A percentile compares a stretch with the other conserved stretches of the same genome.
Conservation (phyloP, 2,888 invertebrate genomes). For the Bellardia pandia region DNA sequence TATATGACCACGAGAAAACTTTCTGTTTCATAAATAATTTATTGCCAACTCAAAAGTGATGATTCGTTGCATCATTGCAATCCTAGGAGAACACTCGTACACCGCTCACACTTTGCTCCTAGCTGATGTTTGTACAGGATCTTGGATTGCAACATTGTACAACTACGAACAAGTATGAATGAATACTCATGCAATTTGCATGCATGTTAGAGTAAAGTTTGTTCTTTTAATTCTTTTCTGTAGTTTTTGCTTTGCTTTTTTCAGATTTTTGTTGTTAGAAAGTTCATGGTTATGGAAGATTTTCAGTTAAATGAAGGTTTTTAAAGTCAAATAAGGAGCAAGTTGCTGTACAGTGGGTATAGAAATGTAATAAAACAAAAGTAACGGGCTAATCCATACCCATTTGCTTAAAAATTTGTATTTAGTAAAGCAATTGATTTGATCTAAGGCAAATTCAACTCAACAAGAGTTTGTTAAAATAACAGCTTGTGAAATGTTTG, state of each 20-base stretch:
- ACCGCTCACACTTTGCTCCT: background rate
- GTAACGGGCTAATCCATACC: too few species aligned
- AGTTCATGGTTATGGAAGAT: conserved; percentile 71
- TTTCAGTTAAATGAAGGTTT: conserved; percentile 67
- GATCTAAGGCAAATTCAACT: too few species aligned
- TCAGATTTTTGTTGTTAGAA: conserved; percentile 52
- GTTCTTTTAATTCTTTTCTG: conserved; percentile 60
- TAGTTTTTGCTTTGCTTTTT: background rate
- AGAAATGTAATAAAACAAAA: too few species aligned
- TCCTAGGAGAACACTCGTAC: background rate
- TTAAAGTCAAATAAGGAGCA: conserved; percentile 57
- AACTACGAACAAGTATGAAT: conserved; percentile 51
- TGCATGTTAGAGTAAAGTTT: conserved; percentile 57
- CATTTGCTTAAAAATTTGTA: too few species aligned
- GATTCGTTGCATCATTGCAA: conserved; percentile 62
- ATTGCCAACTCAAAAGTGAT: conserved; percentile 68
- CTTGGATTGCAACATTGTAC: conserved; percentile 44
- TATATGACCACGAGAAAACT: conserved; percentile 71
- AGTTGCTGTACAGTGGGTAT: conserved; percentile 31
- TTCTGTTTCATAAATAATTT: conserved; percentile 73
- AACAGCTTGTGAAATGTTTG: too few species aligned
- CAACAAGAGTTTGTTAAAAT: too few species aligned
- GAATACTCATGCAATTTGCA: conserved; percentile 53
- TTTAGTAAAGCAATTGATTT: too few species aligned
- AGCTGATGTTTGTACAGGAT: conserved; percentile 7